Evolutionary conservation across 2,797 vertebrate species (phyloP).

Genomic region (Scarus forsteni): DNA sequence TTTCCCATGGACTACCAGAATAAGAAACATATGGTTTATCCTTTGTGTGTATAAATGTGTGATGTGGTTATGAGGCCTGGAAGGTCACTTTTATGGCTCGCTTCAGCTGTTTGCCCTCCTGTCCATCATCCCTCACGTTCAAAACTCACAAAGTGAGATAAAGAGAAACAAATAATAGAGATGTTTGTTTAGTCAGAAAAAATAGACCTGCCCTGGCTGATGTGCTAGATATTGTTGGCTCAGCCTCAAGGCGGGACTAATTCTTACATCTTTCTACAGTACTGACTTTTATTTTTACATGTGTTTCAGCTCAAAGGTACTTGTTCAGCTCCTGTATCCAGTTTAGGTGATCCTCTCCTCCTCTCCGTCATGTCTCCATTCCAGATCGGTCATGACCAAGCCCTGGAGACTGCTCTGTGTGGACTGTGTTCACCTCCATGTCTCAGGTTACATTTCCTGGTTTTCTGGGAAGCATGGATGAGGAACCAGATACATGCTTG

Average conservation of each 20-base stretch:
- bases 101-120: conserved; percentile 36
- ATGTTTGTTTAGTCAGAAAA: conserved; percentile 25
- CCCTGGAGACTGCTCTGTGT: conserved; percentile 42
- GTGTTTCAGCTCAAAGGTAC: neutral
- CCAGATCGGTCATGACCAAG: conserved; percentile 51
- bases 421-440: conserved; percentile 46
- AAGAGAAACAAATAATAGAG: conserved; percentile 13
- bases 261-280: neutral
- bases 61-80: conserved; percentile 9
- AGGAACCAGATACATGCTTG: conserved; percentile 44
- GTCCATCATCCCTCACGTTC: conserved; percentile 39
- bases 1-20: conserved; percentile 36
- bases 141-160: conserved; percentile 17
- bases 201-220: conserved; percentile 5
- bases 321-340: neutral
- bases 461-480: conserved; percentile 37
- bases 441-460: conserved; percentile 63
- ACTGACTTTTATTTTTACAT: neutral
- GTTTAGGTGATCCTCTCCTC: conserved; percentile 12
- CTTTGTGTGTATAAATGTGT: conserved; percentile 25
- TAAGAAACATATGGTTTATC: conserved; percentile 12
- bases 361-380: conserved; percentile 39
- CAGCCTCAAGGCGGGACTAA: neutral
- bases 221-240: conserved; percentile 1
- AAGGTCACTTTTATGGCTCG: conserved; percentile 30